These are phyloP conservation scores for Polylopha cassiicola DNA, from an alignment of 2,888 invertebrate genomes.

Conservation along the genomic window DNA sequence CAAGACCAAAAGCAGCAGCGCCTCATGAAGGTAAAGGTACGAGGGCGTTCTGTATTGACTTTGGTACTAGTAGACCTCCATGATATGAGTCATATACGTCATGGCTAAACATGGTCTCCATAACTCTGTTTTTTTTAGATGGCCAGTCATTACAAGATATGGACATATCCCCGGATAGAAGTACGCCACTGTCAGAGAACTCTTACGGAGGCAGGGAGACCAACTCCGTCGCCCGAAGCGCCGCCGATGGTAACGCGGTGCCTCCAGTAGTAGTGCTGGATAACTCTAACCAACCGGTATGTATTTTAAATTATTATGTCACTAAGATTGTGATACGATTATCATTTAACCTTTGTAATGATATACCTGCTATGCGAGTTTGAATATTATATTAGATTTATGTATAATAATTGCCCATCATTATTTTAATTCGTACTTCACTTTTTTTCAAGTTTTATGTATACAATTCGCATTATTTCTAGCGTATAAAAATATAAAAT, in stretches of 20 bases:
- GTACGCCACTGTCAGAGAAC: slow-evolving; percentile 90
- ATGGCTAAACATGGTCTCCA: neutral
- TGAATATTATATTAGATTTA: neutral
- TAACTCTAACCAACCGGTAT: slow-evolving; percentile 64
- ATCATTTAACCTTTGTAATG: neutral
- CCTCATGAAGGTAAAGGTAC: slow-evolving; percentile 60
- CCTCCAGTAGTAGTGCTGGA: slow-evolving; percentile 67
- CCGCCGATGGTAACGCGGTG: slow-evolving; percentile 44
- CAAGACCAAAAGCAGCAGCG: slow-evolving; percentile 53
- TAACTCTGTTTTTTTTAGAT: slow-evolving; percentile 36
- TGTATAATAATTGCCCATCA: too few relatives aligned
- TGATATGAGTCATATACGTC: neutral
- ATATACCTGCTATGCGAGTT: neutral
- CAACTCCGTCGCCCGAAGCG: slow-evolving; percentile 47
- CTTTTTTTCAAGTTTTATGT: too few relatives aligned
- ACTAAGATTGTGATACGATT: neutral
- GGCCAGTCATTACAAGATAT: slow-evolving; percentile 86
- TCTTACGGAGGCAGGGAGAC: slow-evolving; percentile 75
- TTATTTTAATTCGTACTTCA: too few relatives aligned
- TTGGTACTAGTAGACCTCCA: too few relatives aligned
- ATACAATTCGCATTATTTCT: too few relatives aligned
- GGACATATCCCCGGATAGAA: slow-evolving; percentile 95
- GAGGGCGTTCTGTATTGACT: too few relatives aligned
- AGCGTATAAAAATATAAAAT: too few relatives aligned
- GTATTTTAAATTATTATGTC: slow-evolving; percentile 13